phyloP scores from a whole-genome alignment of 2,113 vertebrate species.

The Serranochromis macrocephalus region DNA sequence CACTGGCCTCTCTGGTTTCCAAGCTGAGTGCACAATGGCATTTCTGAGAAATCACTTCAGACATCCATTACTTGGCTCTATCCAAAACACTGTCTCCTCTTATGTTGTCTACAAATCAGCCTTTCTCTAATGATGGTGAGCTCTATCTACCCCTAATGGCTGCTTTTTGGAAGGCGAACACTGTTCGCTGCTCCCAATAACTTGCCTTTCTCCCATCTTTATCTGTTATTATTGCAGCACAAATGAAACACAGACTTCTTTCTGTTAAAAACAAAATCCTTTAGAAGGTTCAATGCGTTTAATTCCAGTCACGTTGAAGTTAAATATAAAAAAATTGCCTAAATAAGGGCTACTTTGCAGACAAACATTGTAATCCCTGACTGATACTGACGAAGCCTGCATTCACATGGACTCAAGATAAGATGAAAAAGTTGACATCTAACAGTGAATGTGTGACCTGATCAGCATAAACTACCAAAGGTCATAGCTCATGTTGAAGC shows the following conservation, averaged over 20 bases:
- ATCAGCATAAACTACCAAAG: not conserved
- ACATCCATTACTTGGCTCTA: conserved; percentile 9
- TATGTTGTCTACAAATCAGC: not conserved
- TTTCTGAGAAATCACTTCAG: conserved; percentile 24
- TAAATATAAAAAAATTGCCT: not conserved
- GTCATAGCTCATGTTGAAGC: not conserved
- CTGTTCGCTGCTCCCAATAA: not conserved
- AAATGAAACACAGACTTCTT: not conserved
- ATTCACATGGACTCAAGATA: not conserved
- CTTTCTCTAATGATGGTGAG: conserved; percentile 6
- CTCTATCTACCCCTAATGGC: not conserved
- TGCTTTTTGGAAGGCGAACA: not conserved
- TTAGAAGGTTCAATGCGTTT: not conserved
- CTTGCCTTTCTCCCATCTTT: not conserved
- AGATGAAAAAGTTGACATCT: not conserved
- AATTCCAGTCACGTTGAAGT: not conserved
- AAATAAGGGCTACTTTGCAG: not conserved
- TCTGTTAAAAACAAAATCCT: not conserved
- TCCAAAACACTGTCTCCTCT: not conserved
- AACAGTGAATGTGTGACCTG: not conserved
- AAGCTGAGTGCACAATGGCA: conserved; percentile 19
- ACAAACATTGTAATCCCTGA: not conserved
- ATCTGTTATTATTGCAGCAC: not conserved
- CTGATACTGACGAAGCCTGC: not conserved
- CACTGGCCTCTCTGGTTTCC: not conserved